Percentiles rank a stretch among this genome's conserved stretches.
Conservation (phyloP, 1,140 invertebrate genomes). For the Subanguina moxae region DNA sequence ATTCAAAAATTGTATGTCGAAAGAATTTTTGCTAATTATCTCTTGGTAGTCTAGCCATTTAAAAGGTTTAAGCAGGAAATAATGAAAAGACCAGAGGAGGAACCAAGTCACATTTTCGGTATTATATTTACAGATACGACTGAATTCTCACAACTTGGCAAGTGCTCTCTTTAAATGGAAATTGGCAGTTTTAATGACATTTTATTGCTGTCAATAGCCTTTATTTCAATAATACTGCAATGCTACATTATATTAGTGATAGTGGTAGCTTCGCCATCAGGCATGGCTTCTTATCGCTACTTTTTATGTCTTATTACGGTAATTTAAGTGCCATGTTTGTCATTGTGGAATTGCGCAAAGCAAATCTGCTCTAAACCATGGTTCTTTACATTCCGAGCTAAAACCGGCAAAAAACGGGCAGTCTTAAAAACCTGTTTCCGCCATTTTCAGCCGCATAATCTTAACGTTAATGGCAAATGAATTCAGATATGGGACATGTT, state of each 20-base stretch:
- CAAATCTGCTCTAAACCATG: neutral
- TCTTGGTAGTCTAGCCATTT: too few relatives aligned
- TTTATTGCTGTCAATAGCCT: neutral
- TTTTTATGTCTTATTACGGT: slow-evolving; percentile 1
- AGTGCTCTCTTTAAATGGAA: slow-evolving; percentile 1
- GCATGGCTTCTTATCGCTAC: neutral
- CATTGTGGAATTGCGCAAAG: neutral
- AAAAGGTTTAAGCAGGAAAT: too few relatives aligned
- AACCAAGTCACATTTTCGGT: too few relatives aligned
- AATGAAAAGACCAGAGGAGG: too few relatives aligned
- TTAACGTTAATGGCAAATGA: neutral
- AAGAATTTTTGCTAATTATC: too few relatives aligned
- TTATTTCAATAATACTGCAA: neutral
- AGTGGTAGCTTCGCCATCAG: neutral
- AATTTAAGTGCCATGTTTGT: neutral
- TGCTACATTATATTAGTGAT: neutral
- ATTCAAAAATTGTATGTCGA: too few relatives aligned
- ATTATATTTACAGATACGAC: too few relatives aligned
- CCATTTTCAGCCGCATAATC: too few relatives aligned
- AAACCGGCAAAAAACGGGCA: neutral
- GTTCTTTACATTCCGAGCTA: neutral
- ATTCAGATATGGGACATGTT: neutral
- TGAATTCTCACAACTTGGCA: too few relatives aligned
- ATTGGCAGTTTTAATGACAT: neutral
- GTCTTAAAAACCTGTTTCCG: too few relatives aligned